These are phyloP conservation scores for Microctenopoma lineatum DNA, from an alignment of 2,797 vertebrate species.

Conservation along the genomic window DNA sequence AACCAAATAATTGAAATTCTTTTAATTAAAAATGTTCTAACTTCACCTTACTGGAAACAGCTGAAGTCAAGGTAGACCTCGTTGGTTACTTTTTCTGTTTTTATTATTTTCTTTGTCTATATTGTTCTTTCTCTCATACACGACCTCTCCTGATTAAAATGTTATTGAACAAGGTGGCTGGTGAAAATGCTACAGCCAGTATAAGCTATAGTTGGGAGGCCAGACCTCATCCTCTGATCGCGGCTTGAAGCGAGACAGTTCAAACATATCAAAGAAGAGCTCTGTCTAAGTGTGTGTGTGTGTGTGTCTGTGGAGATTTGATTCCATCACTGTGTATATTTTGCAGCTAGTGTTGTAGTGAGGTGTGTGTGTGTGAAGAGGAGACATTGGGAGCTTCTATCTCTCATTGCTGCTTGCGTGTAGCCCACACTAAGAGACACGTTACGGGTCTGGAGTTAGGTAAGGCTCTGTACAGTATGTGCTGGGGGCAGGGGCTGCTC, in stretches of 20 bases:
- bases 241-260: conserved; percentile 29
- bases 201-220: no score
- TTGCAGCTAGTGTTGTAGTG: conserved; percentile 1
- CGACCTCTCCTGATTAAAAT: conserved; percentile 36
- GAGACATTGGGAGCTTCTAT: not conserved
- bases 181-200: no score
- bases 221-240: no score
- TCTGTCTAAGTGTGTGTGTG: conserved; percentile 6
- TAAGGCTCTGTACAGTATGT: conserved; percentile 69
- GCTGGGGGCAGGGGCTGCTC: conserved; percentile 73
- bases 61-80: conserved; percentile 47
- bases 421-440: conserved; percentile 38
- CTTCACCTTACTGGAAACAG: conserved; percentile 32
- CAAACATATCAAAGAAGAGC: conserved; percentile 32
- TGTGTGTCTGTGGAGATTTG: not conserved
- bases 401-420: conserved; percentile 20
- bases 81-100: conserved; percentile 35
- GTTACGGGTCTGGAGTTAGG: conserved; percentile 60
- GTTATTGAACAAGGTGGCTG: conserved; percentile 7
- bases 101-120: conserved; percentile 3
- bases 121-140: conserved; percentile 18
- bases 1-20: conserved; percentile 10
- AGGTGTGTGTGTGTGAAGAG: conserved; percentile 10
- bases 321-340: conserved; percentile 7
- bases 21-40: conserved; percentile 16